Evolutionary conservation across 2,888 invertebrate genomes (phyloP), one percentile per base, ranked within the genome.

Genomic region (Drosophila pseudotalamancana): DNA sequence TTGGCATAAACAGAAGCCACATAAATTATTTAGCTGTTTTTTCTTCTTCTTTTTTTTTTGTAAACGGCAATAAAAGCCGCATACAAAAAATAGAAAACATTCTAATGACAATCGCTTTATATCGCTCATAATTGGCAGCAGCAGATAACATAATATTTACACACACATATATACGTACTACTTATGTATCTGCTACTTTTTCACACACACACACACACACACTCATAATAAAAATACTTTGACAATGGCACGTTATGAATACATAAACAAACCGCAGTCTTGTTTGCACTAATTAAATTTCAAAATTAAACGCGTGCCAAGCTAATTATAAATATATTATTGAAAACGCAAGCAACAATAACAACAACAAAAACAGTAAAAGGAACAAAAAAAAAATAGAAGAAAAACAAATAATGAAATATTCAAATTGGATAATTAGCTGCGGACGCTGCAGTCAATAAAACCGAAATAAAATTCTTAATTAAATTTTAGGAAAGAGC

Each of bases 211-310:
- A 35, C 8, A 50, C 31, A 21, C 4, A n/a, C n/a, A n/a, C n/a
- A n/a, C 8, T 6, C n/a, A 25, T n/a, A 34, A 42, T 39, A 23
- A 23, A 16, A 3, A 23, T 5, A 53, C 18, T 56, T 62, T 29
- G 25, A 72, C 55, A 57, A 35, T 62, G 43, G 31, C 31, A 60
- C 57, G 67, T 65, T 77, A 54, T 69, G 66, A 72, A 74, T 72
- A 63, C 65, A 74, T 64, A 83, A 78, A 59, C 64, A 68, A 72
- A 66, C 83, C 81, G 46, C 81, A 63, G 65, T 64, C 39, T 81
- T 82, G 78, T 82, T 78, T 72, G 65, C 46, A 62, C 74, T 81
- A 82, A 82, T 82, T 83, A 83, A 81, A 83, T 82, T 78, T 72
- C 46, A 45, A 81, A 78, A 72, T 78, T 78, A 66, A 74, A 81